Evolutionary conservation across 2,113 vertebrate genomes (phyloP), one percentile per base, ranked within the genome.

Genomic region (Sminthopsis crassicaudata): DNA sequence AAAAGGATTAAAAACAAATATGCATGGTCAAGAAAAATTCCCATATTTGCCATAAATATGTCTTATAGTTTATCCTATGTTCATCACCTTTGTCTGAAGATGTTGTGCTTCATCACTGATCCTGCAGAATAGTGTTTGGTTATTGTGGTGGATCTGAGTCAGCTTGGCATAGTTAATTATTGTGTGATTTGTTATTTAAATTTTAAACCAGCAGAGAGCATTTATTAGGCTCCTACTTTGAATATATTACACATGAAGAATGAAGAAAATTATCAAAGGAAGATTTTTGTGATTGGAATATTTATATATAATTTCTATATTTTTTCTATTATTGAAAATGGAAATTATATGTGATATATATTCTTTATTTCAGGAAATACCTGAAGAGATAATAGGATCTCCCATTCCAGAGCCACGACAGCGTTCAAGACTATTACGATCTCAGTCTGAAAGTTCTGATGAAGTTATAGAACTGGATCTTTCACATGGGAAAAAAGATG

Each of bases 401-500:
- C 99, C 99, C 0, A 99, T 99, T 96, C 99, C 99, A 92, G 99
- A 99, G 96, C 98, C 99, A 14, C 99, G 99, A 55, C 99, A 99
- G 36, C 99, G 99, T 54, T 99, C 99, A 92, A 98, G 99, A 93
- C 98, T 99, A 12, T 98, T 99, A 91, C 99, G 99, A 88, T 99
- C 99, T 25, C 99, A 99, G 0, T 99, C 99, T 0, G 99, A 99
- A 98, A 99, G 99, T 96, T 99, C 99, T 48, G 99, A 99, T 91
- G 99, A 99, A 98, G 98, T 99, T 92, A 99, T 98, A 94, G 99
- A 99, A 97, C 98, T 99, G 93, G 99, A 99, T 96, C 99, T 99
- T 94, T 99, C 99, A 26, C 99, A 99, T 91, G 99, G 99, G 14
- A 99, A 99, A 97, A 99, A 99, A 97, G 99, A 99, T 95, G 99